These are phyloP conservation scores for Cotesia vestalis DNA, from an alignment of 1,140 invertebrate species.

Conservation along the genomic window DNA sequence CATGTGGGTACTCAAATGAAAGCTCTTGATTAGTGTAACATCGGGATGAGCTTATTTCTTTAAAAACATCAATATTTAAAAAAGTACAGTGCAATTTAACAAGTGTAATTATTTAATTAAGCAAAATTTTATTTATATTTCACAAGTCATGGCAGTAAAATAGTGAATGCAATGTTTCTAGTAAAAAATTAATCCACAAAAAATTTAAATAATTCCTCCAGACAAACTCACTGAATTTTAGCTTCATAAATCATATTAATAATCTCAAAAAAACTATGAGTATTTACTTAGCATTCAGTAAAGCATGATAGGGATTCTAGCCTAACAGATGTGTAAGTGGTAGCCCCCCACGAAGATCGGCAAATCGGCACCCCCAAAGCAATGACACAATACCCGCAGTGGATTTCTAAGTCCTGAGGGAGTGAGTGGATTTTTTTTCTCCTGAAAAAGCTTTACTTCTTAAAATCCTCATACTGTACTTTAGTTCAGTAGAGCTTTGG, in stretches of 20 bases:
- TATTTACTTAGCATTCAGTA: constrained; percentile 43
- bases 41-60: too few species aligned
- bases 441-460: not conserved
- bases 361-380: constrained; percentile 41
- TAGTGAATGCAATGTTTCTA: too few species aligned
- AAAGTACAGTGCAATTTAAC: too few species aligned
- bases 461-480: not conserved
- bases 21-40: too few species aligned
- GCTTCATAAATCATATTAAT: too few species aligned
- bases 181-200: too few species aligned
- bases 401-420: constrained; percentile 41
- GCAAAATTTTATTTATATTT: too few species aligned
- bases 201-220: not conserved
- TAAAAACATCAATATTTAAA: too few species aligned
- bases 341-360: constrained; percentile 34
- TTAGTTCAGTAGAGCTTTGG: not conserved
- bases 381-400: constrained; percentile 43
- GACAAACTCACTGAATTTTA: too few species aligned
- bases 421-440: constrained; percentile 4
- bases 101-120: too few species aligned
- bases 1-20: too few species aligned
- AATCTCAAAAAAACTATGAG: not conserved
- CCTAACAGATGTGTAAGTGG: constrained; percentile 64
- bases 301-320: constrained; percentile 54
- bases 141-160: too few species aligned